Evolutionary conservation across 2,113 vertebrate species (phyloP).

Genomic region (Stegastes partitus): DNA sequence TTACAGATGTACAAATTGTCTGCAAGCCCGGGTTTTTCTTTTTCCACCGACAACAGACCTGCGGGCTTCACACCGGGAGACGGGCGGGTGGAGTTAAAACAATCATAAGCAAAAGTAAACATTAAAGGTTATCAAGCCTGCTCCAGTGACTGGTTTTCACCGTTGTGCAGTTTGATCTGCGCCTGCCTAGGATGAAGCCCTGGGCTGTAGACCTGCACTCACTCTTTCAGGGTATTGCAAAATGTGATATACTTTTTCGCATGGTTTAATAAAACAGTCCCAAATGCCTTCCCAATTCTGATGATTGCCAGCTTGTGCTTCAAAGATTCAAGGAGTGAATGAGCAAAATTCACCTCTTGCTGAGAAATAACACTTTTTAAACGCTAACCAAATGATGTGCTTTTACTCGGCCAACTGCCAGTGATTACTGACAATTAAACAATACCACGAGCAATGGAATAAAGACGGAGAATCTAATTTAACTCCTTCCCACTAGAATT

Average conservation of each 20-base stretch:
- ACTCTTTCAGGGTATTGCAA: constrained; percentile 73
- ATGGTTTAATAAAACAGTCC: constrained; percentile 65
- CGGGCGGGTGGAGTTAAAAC: constrained; percentile 63
- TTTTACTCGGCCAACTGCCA: constrained; percentile 38
- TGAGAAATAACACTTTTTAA: constrained; percentile 36
- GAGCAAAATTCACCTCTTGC: constrained; percentile 26
- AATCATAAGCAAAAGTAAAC: constrained; percentile 68
- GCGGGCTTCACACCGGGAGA: constrained; percentile 43
- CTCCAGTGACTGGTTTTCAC: constrained; percentile 56
- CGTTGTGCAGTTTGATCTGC: constrained; percentile 70
- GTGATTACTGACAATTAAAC: constrained; percentile 52
- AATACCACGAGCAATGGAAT: constrained; percentile 16
- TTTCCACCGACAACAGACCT: constrained; percentile 40
- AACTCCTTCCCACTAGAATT: constrained; percentile 41
- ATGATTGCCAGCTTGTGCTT: constrained; percentile 64
- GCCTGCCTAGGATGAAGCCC: constrained; percentile 69
- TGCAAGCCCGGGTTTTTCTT: constrained; percentile 50
- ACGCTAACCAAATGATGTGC: constrained; percentile 30
- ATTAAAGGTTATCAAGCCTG: constrained; percentile 69
- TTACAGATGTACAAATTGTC: constrained; percentile 70
- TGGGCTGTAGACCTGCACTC: constrained; percentile 64
- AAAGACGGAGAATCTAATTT: constrained; percentile 54
- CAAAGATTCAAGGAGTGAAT: constrained; percentile 41
- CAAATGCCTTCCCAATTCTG: constrained; percentile 57
- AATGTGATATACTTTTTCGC: constrained; percentile 61